Percentiles rank a stretch among this genome's conserved stretches.
Evolutionary conservation across 2,113 vertebrate species (phyloP).

Genomic region (Oceanites oceanicus): DNA sequence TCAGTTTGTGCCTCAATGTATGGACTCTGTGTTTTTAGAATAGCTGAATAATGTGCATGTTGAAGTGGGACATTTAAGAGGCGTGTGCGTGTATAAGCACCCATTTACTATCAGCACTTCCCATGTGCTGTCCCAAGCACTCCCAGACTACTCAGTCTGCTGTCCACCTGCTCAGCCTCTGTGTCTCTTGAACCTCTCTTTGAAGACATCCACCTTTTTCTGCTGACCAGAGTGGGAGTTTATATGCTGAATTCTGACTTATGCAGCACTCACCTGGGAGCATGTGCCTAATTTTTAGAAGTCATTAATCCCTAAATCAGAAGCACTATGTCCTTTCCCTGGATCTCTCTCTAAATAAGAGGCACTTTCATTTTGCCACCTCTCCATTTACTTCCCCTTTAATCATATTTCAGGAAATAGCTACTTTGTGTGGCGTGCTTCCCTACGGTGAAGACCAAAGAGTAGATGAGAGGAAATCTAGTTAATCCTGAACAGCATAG

Average conservation of each 20-base stretch:
- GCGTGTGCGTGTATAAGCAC: not conserved
- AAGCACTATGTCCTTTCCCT: not conserved
- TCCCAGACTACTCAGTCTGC: too few relatives aligned
- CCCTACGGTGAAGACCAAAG: not conserved
- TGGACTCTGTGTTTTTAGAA: not conserved
- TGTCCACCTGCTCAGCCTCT: not conserved
- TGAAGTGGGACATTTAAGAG: not conserved
- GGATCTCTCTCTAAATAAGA: not conserved
- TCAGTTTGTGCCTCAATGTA: not conserved
- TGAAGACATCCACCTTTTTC: not conserved
- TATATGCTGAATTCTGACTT: not conserved
- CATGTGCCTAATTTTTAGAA: not conserved
- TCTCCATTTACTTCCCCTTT: not conserved
- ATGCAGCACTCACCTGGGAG: not conserved
- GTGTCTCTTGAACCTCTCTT: not conserved
- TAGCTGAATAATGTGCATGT: not conserved
- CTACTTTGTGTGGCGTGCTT: not conserved
- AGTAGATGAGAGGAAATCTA: not conserved
- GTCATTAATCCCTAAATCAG: not conserved
- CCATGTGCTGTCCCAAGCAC: too few relatives aligned
- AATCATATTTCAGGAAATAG: slow-evolving; percentile 18
- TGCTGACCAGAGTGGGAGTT: not conserved
- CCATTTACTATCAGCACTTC: not conserved
- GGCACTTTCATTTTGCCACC: not conserved
- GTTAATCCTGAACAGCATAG: not conserved